Conservation (phyloP, 2,797 vertebrate genomes). For the Menidia menidia region DNA sequence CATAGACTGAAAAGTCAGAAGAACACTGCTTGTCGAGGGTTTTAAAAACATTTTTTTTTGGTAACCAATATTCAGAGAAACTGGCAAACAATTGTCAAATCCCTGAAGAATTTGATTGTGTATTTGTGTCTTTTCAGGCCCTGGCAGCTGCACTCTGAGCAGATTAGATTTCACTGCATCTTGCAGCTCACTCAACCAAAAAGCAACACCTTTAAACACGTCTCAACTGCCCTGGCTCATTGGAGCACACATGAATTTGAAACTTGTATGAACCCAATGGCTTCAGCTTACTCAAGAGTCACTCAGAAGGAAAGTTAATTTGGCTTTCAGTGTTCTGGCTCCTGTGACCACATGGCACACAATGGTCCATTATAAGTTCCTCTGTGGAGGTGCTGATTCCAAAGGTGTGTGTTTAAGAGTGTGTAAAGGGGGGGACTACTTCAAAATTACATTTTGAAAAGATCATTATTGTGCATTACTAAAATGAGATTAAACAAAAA, state of each 20-base stretch:
- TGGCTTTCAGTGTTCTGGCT: conserved; percentile 67
- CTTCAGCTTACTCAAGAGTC: conserved; percentile 65
- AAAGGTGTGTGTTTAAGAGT: conserved; percentile 3
- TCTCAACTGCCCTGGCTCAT: conserved; percentile 26
- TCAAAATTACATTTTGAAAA: conserved; percentile 7
- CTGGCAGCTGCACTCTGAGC: conserved; percentile 1
- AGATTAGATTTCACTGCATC: conserved; percentile 15
- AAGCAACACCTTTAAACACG: conserved; percentile 18
- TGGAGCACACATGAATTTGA: conserved; percentile 53
- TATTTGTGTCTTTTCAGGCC: background rate
- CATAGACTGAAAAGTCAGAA: background rate
- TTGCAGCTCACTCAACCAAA: conserved; percentile 18
- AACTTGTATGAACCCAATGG: conserved; percentile 38
- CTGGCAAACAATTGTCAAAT: background rate
- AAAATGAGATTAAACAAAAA: background rate
- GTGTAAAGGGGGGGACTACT: background rate
- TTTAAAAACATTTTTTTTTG: conserved; percentile 1
- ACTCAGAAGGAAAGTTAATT: conserved; percentile 73
- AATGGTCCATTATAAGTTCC: conserved; percentile 66
- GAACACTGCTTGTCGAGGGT: too few relatives aligned
- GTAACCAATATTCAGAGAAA: background rate
- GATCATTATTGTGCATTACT: background rate
- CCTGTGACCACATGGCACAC: conserved; percentile 48
- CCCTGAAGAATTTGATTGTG: background rate
- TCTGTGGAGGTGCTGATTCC: conserved; percentile 49